These are phyloP conservation scores for Tubiluchus corallicola DNA, from an alignment of 2,888 invertebrate genomes.

Conservation along the genomic window DNA sequence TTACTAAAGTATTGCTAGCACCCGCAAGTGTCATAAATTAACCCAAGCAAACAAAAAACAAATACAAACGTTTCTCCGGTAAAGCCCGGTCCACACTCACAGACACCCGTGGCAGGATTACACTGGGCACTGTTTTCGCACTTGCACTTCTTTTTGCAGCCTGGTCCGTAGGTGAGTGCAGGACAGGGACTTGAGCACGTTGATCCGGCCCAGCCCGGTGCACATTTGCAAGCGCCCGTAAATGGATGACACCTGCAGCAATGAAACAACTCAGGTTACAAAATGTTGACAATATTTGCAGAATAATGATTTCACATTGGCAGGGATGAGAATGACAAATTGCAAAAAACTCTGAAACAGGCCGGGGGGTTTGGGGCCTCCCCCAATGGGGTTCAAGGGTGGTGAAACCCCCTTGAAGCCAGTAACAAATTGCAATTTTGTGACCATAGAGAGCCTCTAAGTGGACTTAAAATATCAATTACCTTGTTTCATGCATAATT, in stretches of 20 bases:
- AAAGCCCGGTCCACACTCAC: background rate
- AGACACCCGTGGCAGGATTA: background rate
- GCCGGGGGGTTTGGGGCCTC: no score
- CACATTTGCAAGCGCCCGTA: background rate
- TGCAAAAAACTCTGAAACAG: no score
- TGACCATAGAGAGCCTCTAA: no score
- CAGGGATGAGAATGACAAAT: no score
- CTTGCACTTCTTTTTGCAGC: constrained; percentile 8
- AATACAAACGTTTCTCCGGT: constrained; percentile 14
- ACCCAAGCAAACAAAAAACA: constrained; percentile 19
- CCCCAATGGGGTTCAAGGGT: no score
- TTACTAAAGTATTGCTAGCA: no score
- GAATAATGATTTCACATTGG: no score
- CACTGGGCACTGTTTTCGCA: constrained; percentile 8
- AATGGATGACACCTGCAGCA: background rate
- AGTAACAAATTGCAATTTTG: no score
- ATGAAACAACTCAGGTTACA: background rate
- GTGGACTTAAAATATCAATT: no score
- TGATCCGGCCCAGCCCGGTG: background rate
- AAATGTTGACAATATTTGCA: no score
- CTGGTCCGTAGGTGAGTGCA: constrained; percentile 8
- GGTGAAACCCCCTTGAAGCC: no score
- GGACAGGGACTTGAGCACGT: constrained; percentile 11
- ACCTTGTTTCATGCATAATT: no score
- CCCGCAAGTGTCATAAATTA: constrained; percentile 18